These are phyloP conservation scores for Cataglyphis rosenhaueri DNA, from an alignment of 2,888 invertebrate genomes.

Conservation along the genomic window DNA sequence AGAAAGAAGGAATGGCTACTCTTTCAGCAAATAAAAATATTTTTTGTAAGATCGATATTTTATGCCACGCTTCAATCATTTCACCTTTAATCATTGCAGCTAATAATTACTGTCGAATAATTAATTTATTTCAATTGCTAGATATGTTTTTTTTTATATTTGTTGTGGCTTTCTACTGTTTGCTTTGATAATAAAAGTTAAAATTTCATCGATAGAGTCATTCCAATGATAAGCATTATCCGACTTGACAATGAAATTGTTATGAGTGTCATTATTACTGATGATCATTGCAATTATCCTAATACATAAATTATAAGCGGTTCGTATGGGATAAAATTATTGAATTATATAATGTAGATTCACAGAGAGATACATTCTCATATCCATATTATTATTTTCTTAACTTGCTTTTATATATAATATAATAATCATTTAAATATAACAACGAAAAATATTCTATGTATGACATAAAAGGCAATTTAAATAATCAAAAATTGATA, in stretches of 20 bases:
- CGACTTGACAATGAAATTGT: not conserved
- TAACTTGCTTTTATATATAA: not conserved
- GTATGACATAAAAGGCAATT: not conserved
- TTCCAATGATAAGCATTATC: not conserved
- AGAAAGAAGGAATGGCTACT: slow-evolving; percentile 57
- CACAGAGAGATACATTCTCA: not conserved
- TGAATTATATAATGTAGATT: not conserved
- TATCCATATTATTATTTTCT: not conserved
- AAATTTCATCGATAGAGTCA: not conserved
- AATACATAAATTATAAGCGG: not conserved
- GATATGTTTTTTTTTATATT: not conserved
- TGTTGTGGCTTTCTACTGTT: slow-evolving; percentile 8
- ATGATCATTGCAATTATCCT: slow-evolving; percentile 9
- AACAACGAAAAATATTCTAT: slow-evolving; percentile 11
- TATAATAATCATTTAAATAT: not conserved
- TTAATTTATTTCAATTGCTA: not conserved
- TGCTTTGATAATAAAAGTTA: not conserved
- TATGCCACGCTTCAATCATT: slow-evolving; percentile 25
- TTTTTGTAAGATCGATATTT: slow-evolving; percentile 54
- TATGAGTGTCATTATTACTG: not conserved
- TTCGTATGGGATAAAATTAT: not conserved
- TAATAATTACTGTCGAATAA: slow-evolving; percentile 28
- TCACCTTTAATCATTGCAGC: not conserved
- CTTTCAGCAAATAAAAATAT: slow-evolving; percentile 61
- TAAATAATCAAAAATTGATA: not conserved